Percentiles rank a stretch among this genome's conserved stretches.
Conservation (phyloP, 2,888 invertebrate genomes). For the Sepiola atlantica region DNA sequence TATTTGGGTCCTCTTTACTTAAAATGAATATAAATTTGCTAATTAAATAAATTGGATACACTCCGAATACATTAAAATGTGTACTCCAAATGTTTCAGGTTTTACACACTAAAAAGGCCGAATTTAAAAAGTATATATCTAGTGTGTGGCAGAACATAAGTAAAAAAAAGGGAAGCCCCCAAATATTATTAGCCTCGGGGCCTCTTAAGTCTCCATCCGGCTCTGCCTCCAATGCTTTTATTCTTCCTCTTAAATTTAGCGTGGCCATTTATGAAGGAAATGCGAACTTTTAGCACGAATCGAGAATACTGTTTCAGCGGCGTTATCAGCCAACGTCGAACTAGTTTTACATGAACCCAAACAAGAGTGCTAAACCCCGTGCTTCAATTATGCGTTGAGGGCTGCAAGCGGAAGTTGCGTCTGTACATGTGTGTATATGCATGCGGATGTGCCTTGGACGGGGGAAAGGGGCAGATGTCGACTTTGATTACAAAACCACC, state of each 20-base stretch:
- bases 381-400: background rate
- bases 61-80: too few species aligned
- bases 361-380: background rate
- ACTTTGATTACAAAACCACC: background rate
- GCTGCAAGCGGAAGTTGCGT: background rate
- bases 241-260: background rate
- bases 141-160: too few species aligned
- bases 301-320: background rate
- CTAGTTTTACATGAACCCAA: background rate
- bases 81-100: too few species aligned
- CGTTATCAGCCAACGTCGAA: background rate
- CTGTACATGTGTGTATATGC: background rate
- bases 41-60: too few species aligned
- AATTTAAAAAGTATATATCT: too few species aligned
- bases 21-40: too few species aligned
- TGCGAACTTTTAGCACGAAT: background rate
- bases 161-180: too few species aligned
- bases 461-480: background rate
- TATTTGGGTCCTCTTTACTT: too few species aligned
- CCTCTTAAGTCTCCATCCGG: too few species aligned
- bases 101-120: too few species aligned
- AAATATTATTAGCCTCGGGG: too few species aligned
- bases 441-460: background rate
- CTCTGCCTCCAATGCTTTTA: background rate
- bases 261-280: background rate